Conservation (phyloP, 1,140 invertebrate species). For the Drosophila varians region DNA sequence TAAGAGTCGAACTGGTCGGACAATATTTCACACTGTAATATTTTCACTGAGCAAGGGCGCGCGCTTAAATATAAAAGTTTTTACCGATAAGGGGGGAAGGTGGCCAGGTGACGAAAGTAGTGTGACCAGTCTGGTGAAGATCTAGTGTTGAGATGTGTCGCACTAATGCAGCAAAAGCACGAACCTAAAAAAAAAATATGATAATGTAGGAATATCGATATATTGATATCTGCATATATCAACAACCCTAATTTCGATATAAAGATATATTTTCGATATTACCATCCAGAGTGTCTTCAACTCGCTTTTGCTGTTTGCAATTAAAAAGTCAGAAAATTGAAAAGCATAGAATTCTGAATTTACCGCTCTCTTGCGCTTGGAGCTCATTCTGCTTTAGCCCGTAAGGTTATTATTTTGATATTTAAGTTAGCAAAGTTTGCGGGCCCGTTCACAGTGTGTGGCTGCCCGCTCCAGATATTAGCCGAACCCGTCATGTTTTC, state of each 20-base stretch:
- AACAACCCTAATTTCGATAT: too few relatives aligned
- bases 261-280: background rate
- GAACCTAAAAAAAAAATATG: too few relatives aligned
- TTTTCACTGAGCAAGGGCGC: background rate
- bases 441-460: slow-evolving; percentile 21
- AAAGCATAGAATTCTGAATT: background rate
- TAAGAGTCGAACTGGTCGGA: background rate
- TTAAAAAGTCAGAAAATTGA: background rate
- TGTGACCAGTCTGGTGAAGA: background rate
- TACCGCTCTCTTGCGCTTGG: slow-evolving; percentile 23
- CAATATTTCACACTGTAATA: background rate
- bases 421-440: slow-evolving; percentile 60
- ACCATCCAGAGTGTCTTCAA: background rate
- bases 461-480: slow-evolving; percentile 50
- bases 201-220: too few relatives aligned
- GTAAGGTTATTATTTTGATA: slow-evolving; percentile 52
- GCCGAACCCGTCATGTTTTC: slow-evolving; percentile 15
- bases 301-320: background rate
- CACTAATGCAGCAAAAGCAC: too few relatives aligned
- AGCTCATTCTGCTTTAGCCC: slow-evolving; percentile 25
- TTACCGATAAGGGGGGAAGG: background rate
- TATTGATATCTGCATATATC: too few relatives aligned
- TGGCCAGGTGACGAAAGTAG: background rate
- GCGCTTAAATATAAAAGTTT: slow-evolving; percentile 4
- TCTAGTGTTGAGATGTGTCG: too few relatives aligned